Evolutionary conservation across 1,140 invertebrate genomes (phyloP).

Genomic region (Trichogramma pretiosum): DNA sequence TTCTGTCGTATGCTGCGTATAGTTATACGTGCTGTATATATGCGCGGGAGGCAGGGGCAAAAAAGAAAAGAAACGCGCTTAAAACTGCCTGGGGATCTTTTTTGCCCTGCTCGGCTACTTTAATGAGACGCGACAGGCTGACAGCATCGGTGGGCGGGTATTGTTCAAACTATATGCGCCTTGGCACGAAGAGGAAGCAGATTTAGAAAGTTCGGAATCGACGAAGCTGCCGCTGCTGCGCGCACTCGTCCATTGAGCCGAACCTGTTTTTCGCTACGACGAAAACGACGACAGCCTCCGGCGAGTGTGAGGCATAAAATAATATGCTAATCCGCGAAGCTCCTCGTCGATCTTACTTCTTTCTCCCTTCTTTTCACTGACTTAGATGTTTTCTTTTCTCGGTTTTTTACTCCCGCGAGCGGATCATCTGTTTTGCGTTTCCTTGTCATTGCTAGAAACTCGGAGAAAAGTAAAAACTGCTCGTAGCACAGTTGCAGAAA

Average conservation of each 20-base stretch:
- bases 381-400: not conserved
- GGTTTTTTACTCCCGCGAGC: not conserved
- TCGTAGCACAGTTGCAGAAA: no score
- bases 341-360: not conserved
- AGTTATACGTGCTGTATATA: no score
- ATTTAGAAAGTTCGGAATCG: constrained; percentile 27
- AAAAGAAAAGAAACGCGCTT: no score
- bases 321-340: constrained; percentile 19
- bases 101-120: constrained; percentile 15
- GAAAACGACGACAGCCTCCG: not conserved
- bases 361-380: not conserved
- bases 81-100: constrained; percentile 13
- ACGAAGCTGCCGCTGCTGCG: no score
- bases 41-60: no score
- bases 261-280: constrained; percentile 21
- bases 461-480: no score
- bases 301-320: constrained; percentile 19
- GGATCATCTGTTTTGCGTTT: not conserved
- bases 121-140: constrained; percentile 28
- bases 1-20: no score
- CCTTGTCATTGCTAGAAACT: no score
- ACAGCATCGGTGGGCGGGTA: constrained; percentile 13
- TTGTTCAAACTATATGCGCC: no score
- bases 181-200: no score
- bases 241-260: no score